Evolutionary conservation across 2,888 invertebrate species (phyloP).

Genomic region (Podabrus alpinus): DNA sequence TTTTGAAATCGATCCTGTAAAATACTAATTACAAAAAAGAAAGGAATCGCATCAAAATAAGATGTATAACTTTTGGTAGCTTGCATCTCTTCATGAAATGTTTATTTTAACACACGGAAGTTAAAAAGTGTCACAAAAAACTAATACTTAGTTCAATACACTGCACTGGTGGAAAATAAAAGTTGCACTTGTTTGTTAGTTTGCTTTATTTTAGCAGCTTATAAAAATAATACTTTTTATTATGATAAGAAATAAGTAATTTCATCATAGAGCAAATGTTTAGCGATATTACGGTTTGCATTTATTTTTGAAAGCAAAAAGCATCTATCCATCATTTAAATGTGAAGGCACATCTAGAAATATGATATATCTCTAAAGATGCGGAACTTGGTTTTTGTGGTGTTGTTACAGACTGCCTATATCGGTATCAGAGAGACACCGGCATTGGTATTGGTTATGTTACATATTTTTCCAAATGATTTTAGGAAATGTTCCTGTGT

Average conservation of each 20-base stretch:
- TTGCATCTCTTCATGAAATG: not conserved
- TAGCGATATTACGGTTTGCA: not conserved
- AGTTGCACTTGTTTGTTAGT: not conserved
- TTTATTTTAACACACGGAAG: not conserved
- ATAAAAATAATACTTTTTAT: not conserved
- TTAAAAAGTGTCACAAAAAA: not conserved
- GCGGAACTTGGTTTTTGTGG: slow-evolving; percentile 45
- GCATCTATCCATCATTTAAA: not conserved
- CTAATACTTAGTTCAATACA: not conserved
- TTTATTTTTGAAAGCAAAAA: not conserved
- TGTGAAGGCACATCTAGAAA: slow-evolving; percentile 1
- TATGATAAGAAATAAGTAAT: not conserved
- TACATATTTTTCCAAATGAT: slow-evolving; percentile 31
- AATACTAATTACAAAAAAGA: not conserved
- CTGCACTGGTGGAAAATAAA: not conserved
- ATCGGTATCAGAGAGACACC: slow-evolving; percentile 46
- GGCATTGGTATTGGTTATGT: slow-evolving; percentile 39
- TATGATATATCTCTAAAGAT: slow-evolving; percentile 32
- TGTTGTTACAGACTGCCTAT: slow-evolving; percentile 42
- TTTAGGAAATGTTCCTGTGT: slow-evolving; percentile 25
- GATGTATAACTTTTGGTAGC: not conserved
- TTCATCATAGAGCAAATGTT: not conserved
- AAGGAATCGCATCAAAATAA: not conserved
- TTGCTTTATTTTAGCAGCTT: not conserved
- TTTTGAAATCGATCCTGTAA: too few relatives aligned